Percentiles rank a stretch among this genome's conserved stretches.
These are phyloP conservation scores for Allacma fusca DNA, from an alignment of 2,888 invertebrate species.

Conservation along the genomic window DNA sequence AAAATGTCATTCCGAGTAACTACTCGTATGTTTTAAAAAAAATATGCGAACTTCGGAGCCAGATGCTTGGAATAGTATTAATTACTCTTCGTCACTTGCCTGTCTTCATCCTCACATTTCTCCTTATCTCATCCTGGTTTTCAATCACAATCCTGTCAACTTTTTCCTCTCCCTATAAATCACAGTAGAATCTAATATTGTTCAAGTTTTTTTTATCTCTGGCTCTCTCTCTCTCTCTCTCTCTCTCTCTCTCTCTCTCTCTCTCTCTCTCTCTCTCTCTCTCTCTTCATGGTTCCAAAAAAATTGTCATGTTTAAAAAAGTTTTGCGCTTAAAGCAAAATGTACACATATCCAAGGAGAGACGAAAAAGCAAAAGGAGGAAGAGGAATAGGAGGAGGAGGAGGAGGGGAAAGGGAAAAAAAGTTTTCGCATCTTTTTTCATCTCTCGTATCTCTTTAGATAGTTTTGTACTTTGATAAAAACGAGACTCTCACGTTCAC, in stretches of 20 bases:
- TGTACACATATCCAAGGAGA: not conserved
- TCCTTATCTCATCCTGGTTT: conserved; percentile 39
- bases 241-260: not conserved
- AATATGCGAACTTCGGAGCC: not conserved
- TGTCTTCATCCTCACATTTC: conserved; percentile 39
- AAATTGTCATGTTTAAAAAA: conserved; percentile 39
- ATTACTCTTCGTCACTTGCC: conserved; percentile 47
- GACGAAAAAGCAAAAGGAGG: not conserved
- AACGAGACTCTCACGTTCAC: conserved; percentile 24
- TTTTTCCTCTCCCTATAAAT: conserved; percentile 33
- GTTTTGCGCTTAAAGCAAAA: conserved; percentile 17
- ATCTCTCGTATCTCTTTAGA: conserved; percentile 18
- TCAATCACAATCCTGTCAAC: conserved; percentile 43
- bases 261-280: not conserved
- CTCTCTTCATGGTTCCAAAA: conserved; percentile 11
- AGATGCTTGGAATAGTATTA: conserved; percentile 28
- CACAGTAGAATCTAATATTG: conserved; percentile 40
- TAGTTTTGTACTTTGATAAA: conserved; percentile 30
- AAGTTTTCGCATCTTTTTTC: conserved; percentile 27
- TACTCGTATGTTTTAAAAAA: not conserved
- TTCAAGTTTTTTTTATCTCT: not conserved
- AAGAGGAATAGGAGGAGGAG: not conserved
- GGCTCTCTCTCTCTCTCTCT: too few species aligned
- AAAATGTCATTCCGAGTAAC: not conserved
- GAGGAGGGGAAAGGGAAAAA: not conserved